Percentiles rank a stretch among this genome's conserved stretches.
Evolutionary conservation across 1,140 invertebrate species (phyloP).

Genomic region (Halesus radiatus): DNA sequence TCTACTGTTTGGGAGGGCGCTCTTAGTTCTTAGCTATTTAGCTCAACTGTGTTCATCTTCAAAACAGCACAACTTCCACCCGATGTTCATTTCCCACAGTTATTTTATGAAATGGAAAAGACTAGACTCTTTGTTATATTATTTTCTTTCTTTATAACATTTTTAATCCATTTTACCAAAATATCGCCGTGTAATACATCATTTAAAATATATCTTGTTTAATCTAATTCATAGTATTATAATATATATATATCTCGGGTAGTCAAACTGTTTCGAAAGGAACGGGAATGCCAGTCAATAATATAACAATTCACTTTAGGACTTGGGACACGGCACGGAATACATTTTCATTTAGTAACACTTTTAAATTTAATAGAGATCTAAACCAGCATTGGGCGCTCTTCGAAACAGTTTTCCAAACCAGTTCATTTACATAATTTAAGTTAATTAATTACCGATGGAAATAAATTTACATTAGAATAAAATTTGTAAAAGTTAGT

Average conservation of each 20-base stretch:
- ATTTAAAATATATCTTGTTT: slow-evolving; percentile 56
- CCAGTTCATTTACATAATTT: slow-evolving; percentile 45
- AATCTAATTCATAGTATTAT: slow-evolving; percentile 55
- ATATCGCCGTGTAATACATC: slow-evolving; percentile 55
- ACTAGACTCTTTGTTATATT: slow-evolving; percentile 55
- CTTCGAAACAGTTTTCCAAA: slow-evolving; percentile 21
- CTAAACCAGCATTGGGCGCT: neutral
- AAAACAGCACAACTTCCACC: too few species aligned
- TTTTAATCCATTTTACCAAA: slow-evolving; percentile 57
- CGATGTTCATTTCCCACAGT: neutral
- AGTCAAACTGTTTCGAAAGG: slow-evolving; percentile 37
- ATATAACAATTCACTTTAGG: slow-evolving; percentile 1
- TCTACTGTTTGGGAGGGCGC: too few species aligned
- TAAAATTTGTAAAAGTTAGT: slow-evolving; percentile 58
- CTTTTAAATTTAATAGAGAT: neutral
- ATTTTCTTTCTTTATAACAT: slow-evolving; percentile 54
- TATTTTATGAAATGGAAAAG: slow-evolving; percentile 54
- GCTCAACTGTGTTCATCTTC: too few species aligned
- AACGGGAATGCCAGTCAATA: neutral
- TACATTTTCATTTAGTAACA: slow-evolving; percentile 13
- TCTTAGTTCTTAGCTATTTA: too few species aligned
- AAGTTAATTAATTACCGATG: slow-evolving; percentile 53
- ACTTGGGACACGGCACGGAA: neutral
- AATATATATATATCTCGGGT: slow-evolving; percentile 47
- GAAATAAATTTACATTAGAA: slow-evolving; percentile 56